phyloP scores from a whole-genome alignment of 2,888 invertebrate species.

The Ptychoptera contaminata region DNA sequence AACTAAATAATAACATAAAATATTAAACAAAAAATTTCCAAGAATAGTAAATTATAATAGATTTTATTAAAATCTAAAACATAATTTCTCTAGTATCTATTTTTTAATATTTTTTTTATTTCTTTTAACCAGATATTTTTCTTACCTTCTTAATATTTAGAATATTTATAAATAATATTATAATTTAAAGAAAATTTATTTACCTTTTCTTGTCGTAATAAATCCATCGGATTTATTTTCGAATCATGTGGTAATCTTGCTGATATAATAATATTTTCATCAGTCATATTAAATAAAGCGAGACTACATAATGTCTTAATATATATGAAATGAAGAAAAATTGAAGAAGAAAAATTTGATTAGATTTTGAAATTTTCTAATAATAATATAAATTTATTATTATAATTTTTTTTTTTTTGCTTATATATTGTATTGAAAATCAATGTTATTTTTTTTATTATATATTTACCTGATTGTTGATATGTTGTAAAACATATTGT shows the following conservation, averaged over 20 bases:
- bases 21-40: too few species aligned
- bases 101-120: too few species aligned
- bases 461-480: constrained; percentile 48
- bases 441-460: background rate
- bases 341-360: constrained; percentile 4
- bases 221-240: constrained; percentile 45
- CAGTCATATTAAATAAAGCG: constrained; percentile 70
- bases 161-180: background rate
- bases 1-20: too few species aligned
- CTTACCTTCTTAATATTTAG: background rate
- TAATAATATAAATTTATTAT: too few species aligned
- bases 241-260: constrained; percentile 55
- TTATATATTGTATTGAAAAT: background rate
- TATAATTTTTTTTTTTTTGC: background rate
- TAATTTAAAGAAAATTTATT: constrained; percentile 11
- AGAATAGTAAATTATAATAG: too few species aligned
- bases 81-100: too few species aligned
- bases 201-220: constrained; percentile 60
- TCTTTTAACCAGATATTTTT: too few species aligned
- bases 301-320: constrained; percentile 69
- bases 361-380: too few species aligned
- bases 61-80: too few species aligned
- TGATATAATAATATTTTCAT: constrained; percentile 75
- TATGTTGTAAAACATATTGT: constrained; percentile 56
- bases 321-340: constrained; percentile 11